Evolutionary conservation across 1,140 invertebrate species (phyloP), one percentile per base, ranked within the genome.

Genomic region (Ctenoplectra terminalis): DNA sequence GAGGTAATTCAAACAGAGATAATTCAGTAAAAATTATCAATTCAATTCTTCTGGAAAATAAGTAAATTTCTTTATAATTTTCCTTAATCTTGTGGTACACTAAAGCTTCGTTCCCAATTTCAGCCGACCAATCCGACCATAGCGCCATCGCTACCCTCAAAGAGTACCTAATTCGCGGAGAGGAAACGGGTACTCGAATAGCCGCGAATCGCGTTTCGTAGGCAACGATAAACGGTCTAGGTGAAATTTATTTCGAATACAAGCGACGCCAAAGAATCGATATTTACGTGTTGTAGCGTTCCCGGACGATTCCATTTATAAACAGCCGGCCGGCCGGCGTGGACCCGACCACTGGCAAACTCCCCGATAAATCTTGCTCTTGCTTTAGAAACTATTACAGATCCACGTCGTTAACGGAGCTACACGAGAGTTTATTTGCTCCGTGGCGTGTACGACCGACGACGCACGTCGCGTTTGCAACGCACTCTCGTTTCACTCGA

Each of bases 281-380:
- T 67, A 75, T 50, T 72, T 66, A 37, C 71, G 56, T 48, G 50
- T 56, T 52, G 34, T 29, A 40, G 17, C 66, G n/a, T 69, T 43
- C 50, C 29, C 67, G 54, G 46, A 37, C 58, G 69, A 70, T 79
- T 74, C 85, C 85, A 86, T 70, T 86, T 86, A 86, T 86, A 86
- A 86, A 86, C 85, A 78, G 73, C 70, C 79, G 40, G 29, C 23
- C 26, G 48, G 29, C 31, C 37, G 63, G 31, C n/a, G 54, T 60
- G 37, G 71, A 75, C 63, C 56, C 37, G 56, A 78, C 67, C 52
- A 75, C 84, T 86, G 85, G 83, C 85, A 74, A 79, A 83, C 67
- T 79, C 74, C 80, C 69, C 69, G 73, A 75, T 86, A 82, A 86
- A 86, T 86, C 56, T 72, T 50, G 79, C 58, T 37, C 63, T 54